phyloP scores from a whole-genome alignment of 2,888 invertebrate species.

The Seladonia tumulorum region DNA sequence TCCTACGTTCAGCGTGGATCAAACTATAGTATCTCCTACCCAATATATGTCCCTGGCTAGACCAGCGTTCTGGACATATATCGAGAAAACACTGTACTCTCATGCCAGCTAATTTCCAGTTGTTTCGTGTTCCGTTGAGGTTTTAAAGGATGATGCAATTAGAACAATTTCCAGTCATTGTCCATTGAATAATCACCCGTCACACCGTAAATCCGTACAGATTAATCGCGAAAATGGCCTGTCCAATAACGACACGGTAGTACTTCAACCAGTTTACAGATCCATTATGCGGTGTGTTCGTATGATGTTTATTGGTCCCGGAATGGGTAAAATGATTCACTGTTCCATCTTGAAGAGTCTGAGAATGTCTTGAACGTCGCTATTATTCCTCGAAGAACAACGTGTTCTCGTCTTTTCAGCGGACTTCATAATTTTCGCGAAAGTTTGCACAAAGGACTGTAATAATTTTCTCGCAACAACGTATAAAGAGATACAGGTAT shows the following conservation, averaged over 20 bases:
- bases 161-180: neutral
- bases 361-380: neutral
- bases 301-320: neutral
- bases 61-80: no score
- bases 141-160: neutral
- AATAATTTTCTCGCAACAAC: conserved; percentile 6
- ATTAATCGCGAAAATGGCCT: neutral
- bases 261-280: neutral
- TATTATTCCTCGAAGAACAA: neutral
- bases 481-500: neutral
- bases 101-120: neutral
- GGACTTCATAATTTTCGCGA: neutral
- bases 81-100: neutral
- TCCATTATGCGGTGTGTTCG: neutral
- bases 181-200: neutral
- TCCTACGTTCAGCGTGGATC: no score
- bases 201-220: neutral
- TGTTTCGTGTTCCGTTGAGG: neutral
- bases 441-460: neutral
- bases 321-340: neutral
- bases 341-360: neutral
- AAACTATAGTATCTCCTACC: no score
- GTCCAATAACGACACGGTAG: neutral
- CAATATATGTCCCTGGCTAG: no score
- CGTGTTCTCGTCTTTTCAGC: neutral